phyloP scores from a whole-genome alignment of 2,113 vertebrate species.

The Bubo bubo region DNA sequence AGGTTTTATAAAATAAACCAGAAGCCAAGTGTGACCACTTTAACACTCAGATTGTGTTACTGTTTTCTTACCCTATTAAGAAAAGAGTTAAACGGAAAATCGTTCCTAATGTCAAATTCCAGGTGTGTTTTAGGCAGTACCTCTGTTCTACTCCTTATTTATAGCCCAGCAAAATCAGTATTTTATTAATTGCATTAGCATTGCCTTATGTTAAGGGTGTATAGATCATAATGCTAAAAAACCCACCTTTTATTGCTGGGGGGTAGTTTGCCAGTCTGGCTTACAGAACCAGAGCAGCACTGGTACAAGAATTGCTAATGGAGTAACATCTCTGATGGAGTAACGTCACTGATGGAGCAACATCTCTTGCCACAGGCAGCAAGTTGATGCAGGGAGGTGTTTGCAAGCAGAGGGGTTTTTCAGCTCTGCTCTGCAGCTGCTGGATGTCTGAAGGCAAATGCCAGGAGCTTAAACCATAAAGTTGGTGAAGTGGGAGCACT shows the following conservation, averaged over 20 bases:
- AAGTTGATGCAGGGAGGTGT: neutral
- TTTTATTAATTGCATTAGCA: neutral
- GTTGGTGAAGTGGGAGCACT: neutral
- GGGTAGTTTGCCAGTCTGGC: neutral
- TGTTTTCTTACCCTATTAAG: neutral
- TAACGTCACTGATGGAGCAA: neutral
- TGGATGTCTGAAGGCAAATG: neutral
- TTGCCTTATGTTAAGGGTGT: neutral
- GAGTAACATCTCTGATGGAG: neutral
- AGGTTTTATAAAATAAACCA: neutral
- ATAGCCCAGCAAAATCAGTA: neutral
- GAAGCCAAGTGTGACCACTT: neutral
- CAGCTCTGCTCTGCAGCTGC: neutral
- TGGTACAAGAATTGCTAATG: neutral
- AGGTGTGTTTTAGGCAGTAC: neutral
- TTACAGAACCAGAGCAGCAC: neutral
- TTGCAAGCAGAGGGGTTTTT: neutral
- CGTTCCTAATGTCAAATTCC: neutral
- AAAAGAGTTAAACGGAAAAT: neutral
- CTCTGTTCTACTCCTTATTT: fast-evolving
- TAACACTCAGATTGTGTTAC: neutral
- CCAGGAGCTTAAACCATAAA: neutral
- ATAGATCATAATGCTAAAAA: neutral
- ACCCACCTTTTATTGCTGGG: neutral
- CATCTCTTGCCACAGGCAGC: neutral